Percentiles rank a stretch among this genome's conserved stretches.
phyloP scores from a whole-genome alignment of 35 echinoderm and acorn worm species.

The Lytechinus pictus region DNA sequence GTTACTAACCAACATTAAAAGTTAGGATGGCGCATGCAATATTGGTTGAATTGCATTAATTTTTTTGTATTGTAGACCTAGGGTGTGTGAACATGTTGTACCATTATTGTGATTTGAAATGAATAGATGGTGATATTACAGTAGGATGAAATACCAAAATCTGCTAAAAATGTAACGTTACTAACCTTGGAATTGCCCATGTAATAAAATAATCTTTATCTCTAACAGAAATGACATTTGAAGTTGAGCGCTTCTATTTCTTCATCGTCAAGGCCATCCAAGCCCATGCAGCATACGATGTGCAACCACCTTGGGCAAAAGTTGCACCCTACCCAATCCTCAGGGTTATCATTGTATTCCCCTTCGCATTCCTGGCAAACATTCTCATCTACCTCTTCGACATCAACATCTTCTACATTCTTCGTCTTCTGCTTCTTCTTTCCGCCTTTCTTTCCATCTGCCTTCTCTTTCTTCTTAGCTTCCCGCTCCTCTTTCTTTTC shows the following conservation, averaged over 20 bases:
- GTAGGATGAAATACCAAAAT: too few relatives aligned
- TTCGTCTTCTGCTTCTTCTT: not conserved
- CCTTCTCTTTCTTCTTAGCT: not conserved
- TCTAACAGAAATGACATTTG: not conserved
- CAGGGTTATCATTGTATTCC: not conserved
- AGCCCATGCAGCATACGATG: not conserved
- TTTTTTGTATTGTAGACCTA: too few relatives aligned
- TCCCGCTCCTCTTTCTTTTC: not conserved
- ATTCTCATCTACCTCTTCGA: too few relatives aligned
- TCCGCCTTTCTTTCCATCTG: not conserved
- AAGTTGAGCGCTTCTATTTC: not conserved
- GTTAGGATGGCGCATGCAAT: too few relatives aligned
- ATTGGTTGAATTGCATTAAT: too few relatives aligned
- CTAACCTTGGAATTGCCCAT: too few relatives aligned
- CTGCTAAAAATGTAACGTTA: too few relatives aligned
- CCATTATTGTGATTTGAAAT: too few relatives aligned
- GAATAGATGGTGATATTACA: too few relatives aligned
- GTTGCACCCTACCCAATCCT: not conserved
- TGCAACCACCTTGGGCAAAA: not conserved
- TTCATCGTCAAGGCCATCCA: not conserved
- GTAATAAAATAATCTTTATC: too few relatives aligned
- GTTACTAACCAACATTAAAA: too few relatives aligned
- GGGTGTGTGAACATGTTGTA: too few relatives aligned
- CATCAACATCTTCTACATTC: not conserved
- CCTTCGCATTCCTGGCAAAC: not conserved